phyloP scores from a whole-genome alignment of 2,113 vertebrate genomes.

The Ciconia boyciana region DNA sequence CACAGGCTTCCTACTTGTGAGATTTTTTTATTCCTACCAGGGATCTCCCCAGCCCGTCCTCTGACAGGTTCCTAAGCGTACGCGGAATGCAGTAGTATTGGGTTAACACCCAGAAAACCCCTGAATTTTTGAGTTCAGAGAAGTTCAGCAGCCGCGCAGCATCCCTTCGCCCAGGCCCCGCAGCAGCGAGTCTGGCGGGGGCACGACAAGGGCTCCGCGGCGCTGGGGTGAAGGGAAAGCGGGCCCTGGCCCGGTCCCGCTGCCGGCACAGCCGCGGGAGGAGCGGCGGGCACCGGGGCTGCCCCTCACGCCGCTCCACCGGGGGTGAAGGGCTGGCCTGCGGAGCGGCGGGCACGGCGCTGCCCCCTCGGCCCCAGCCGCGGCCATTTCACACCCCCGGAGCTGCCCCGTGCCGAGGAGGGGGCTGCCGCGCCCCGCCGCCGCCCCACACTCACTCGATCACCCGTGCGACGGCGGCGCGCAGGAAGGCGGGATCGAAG shows the following conservation, averaged over 20 bases:
- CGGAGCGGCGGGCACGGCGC: not conserved
- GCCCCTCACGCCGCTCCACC: not conserved
- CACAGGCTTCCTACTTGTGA: fast-evolving
- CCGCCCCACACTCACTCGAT: conserved; percentile 47
- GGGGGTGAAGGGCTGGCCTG: no score
- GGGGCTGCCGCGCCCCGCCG: not conserved
- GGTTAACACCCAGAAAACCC: fast-evolving
- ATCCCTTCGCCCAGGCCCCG: no score
- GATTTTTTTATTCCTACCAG: no score
- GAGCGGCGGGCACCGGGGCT: not conserved
- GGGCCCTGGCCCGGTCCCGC: no score
- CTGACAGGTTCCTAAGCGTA: fast-evolving
- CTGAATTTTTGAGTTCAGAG: fast-evolving
- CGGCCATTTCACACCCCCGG: not conserved
- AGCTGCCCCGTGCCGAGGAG: not conserved
- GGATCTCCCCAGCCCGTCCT: no score
- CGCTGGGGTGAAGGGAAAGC: no score
- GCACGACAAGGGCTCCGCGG: no score
- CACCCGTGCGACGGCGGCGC: not conserved
- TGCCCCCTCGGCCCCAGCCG: not conserved
- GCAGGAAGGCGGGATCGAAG: conserved; percentile 64
- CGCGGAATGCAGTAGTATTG: fast-evolving
- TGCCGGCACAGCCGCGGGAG: not conserved
- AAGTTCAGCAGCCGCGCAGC: not conserved
- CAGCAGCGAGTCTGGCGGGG: no score